Evolutionary conservation across 2,113 vertebrate species (phyloP).

Genomic region (Heterocephalus glaber): DNA sequence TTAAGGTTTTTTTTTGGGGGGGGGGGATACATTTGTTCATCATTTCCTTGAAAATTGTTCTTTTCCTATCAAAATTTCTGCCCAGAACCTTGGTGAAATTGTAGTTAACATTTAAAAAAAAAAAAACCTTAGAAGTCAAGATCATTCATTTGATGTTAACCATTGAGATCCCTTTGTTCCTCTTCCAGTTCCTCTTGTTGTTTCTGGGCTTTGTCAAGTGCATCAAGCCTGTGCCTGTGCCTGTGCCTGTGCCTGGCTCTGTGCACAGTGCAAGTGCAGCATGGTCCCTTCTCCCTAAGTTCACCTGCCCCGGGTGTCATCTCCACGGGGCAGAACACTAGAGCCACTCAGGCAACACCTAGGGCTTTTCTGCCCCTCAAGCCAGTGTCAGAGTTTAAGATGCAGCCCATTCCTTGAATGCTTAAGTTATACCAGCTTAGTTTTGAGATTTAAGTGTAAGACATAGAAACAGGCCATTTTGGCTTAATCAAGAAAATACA

Average conservation of each 20-base stretch:
- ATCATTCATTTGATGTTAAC: fast-evolving
- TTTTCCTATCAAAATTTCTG: background rate
- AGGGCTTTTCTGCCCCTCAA: background rate
- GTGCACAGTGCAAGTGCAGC: fast-evolving
- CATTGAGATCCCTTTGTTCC: background rate
- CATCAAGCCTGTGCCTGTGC: background rate
- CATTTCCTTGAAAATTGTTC: background rate
- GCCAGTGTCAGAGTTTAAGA: background rate
- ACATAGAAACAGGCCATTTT: background rate
- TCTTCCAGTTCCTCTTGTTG: background rate
- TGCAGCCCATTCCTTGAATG: background rate
- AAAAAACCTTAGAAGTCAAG: background rate
- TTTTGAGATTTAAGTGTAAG: background rate
- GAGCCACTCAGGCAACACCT: background rate
- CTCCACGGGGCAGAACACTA: no score
- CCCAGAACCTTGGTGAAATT: background rate
- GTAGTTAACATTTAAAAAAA: no score
- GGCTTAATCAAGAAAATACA: background rate
- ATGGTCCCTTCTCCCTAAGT: fast-evolving
- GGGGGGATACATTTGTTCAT: background rate
- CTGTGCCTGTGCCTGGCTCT: background rate
- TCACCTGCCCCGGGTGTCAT: background rate
- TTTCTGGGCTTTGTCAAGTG: background rate
- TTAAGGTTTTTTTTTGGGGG: background rate
- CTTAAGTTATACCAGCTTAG: background rate